Evolutionary conservation across 2,888 invertebrate genomes (phyloP).

Genomic region (Parnassius glacialis): DNA sequence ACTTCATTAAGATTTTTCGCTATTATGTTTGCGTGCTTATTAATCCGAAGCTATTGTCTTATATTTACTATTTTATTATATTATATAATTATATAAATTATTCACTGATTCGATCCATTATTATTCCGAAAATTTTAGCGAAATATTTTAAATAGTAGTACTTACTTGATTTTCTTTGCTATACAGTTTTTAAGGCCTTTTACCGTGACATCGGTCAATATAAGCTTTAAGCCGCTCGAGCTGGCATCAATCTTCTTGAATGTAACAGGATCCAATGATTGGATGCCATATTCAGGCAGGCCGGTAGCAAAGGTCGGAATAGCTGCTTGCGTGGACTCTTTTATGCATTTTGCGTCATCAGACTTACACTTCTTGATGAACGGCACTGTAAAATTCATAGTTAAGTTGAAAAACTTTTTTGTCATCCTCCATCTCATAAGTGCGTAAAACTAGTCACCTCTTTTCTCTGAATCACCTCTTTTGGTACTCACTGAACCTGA

Average conservation of each 20-base stretch:
- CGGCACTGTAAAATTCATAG: slow-evolving; percentile 34
- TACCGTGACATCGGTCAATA: slow-evolving; percentile 41
- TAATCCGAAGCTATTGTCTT: too few relatives aligned
- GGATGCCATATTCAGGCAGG: slow-evolving; percentile 45
- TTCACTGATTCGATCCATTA: too few relatives aligned
- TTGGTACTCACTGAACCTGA: too few relatives aligned
- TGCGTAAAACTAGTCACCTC: too few relatives aligned
- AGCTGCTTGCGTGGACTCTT: slow-evolving; percentile 38
- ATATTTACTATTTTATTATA: too few relatives aligned
- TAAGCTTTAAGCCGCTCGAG: slow-evolving; percentile 42
- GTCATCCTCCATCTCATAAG: too few relatives aligned
- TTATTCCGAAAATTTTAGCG: too few relatives aligned
- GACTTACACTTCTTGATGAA: slow-evolving; percentile 48
- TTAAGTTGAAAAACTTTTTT: too few relatives aligned
- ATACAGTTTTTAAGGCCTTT: slow-evolving; percentile 49
- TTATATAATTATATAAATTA: too few relatives aligned
- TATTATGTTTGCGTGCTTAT: too few relatives aligned
- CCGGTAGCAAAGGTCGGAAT: slow-evolving; percentile 45
- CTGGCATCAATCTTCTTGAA: slow-evolving; percentile 50
- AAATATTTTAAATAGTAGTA: slow-evolving; percentile 5
- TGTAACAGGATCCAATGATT: slow-evolving; percentile 46
- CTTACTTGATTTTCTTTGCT: slow-evolving; percentile 46
- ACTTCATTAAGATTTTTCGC: too few relatives aligned
- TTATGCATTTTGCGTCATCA: slow-evolving; percentile 50
- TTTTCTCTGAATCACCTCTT: too few relatives aligned